phyloP scores from a whole-genome alignment of 64 coral and sea anemone species.

The Pachyseris speciosa region DNA sequence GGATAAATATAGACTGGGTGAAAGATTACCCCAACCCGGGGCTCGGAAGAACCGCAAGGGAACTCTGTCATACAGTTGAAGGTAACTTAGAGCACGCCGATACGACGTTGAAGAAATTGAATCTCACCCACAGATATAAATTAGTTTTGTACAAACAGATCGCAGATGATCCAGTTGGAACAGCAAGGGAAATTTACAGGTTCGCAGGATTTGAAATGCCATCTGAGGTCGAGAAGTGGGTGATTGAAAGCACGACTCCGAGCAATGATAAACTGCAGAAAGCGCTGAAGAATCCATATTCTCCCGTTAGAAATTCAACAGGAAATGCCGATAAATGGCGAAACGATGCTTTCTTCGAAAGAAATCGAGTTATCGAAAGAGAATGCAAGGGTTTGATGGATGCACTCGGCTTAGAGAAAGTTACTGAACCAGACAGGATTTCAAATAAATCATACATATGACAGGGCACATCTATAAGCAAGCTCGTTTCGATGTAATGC shows the following conservation, averaged over 20 bases:
- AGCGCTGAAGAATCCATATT: slow-evolving; percentile 14
- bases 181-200: slow-evolving; percentile 41
- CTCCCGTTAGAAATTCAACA: slow-evolving; percentile 30
- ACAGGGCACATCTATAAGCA: too few species aligned
- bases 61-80: neutral
- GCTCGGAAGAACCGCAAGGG: neutral
- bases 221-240: slow-evolving; percentile 5
- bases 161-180: slow-evolving; percentile 19
- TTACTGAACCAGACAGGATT: neutral
- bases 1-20: slow-evolving; percentile 36
- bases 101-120: neutral
- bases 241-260: slow-evolving; percentile 29
- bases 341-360: neutral
- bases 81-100: slow-evolving; percentile 24
- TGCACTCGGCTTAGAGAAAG: neutral
- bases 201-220: slow-evolving; percentile 51
- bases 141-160: slow-evolving; percentile 43
- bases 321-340: slow-evolving; percentile 67
- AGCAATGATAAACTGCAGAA: neutral
- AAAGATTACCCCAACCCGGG: slow-evolving; percentile 22
- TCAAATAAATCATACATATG: too few species aligned
- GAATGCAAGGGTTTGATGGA: slow-evolving; percentile 29
- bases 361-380: slow-evolving; percentile 41
- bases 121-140: slow-evolving; percentile 25
- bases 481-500: too few species aligned